phyloP scores from a whole-genome alignment of 1,140 invertebrate genomes.

The Drosophila malerkotliana region DNA sequence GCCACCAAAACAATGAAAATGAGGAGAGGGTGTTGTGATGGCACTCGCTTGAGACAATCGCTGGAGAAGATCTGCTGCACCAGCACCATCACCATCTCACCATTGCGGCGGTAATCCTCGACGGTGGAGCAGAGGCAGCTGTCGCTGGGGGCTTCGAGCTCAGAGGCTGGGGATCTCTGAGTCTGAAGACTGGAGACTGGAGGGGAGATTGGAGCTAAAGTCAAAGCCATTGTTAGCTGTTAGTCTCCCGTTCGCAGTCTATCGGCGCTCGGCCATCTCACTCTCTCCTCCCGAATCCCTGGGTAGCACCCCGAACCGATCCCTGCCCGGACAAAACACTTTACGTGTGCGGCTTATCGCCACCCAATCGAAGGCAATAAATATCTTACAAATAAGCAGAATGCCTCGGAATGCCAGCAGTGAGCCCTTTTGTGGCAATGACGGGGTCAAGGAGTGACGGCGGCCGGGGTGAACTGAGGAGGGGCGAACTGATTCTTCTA shows the following conservation, averaged over 20 bases:
- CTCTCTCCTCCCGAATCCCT: constrained; percentile 19
- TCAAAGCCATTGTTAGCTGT: constrained; percentile 54
- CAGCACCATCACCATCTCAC: constrained; percentile 14
- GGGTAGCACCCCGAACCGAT: neutral
- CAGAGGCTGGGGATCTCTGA: neutral
- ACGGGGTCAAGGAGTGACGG: constrained; percentile 3
- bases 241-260: constrained; percentile 45
- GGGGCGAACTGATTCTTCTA: constrained; percentile 35
- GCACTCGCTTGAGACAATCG: constrained; percentile 40
- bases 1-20: constrained; percentile 34
- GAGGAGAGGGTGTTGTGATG: constrained; percentile 41
- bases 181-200: neutral
- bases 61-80: constrained; percentile 41
- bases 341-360: constrained; percentile 83
- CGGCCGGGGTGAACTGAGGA: neutral
- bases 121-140: constrained; percentile 56
- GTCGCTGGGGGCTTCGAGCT: constrained; percentile 56
- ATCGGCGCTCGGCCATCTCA: constrained; percentile 47
- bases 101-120: constrained; percentile 47
- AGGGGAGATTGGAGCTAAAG: neutral
- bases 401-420: constrained; percentile 77
- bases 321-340: constrained; percentile 69
- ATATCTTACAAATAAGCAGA: constrained; percentile 84
- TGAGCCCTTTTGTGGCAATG: constrained; percentile 14
- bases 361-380: constrained; percentile 83